phyloP scores from a whole-genome alignment of 1,140 invertebrate species.

The Diploscapter pachys region DNA sequence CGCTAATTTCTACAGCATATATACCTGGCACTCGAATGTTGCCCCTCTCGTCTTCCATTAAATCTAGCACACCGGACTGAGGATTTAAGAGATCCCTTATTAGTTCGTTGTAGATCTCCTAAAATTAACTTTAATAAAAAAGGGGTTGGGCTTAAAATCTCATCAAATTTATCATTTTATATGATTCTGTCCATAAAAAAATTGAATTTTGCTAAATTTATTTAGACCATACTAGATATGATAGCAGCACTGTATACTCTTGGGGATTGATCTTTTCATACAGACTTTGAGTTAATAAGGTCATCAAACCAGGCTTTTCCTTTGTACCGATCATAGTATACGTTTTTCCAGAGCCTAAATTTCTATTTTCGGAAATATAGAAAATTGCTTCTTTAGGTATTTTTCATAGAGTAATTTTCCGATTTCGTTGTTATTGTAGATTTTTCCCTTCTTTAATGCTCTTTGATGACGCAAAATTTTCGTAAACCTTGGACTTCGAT shows the following conservation, averaged over 20 bases:
- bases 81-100: conserved; percentile 87
- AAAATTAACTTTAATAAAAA: conserved; percentile 17
- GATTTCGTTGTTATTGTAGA: too few species aligned
- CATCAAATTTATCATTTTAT: too few species aligned
- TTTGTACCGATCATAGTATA: conserved; percentile 89
- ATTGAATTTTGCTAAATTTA: too few species aligned
- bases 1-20: too few species aligned
- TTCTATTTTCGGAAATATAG: not conserved
- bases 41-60: conserved; percentile 81
- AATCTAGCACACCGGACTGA: conserved; percentile 74
- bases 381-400: too few species aligned
- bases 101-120: conserved; percentile 89
- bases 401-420: too few species aligned
- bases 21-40: conserved; percentile 76
- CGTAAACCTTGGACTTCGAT: too few species aligned
- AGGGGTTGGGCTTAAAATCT: too few species aligned
- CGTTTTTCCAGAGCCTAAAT: conserved; percentile 85
- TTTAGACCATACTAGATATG: conserved; percentile 74
- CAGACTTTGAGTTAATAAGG: conserved; percentile 76
- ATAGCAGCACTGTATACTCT: conserved; percentile 78
- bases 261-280: conserved; percentile 73
- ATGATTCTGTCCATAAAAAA: too few species aligned
- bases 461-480: too few species aligned
- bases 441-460: too few species aligned
- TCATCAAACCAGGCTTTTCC: conserved; percentile 81